Percentiles rank a stretch among this genome's conserved stretches.
These are phyloP conservation scores for Anthopleura xanthogrammica DNA, from an alignment of 92 coral and sea anemone genomes.

Conservation along the genomic window DNA sequence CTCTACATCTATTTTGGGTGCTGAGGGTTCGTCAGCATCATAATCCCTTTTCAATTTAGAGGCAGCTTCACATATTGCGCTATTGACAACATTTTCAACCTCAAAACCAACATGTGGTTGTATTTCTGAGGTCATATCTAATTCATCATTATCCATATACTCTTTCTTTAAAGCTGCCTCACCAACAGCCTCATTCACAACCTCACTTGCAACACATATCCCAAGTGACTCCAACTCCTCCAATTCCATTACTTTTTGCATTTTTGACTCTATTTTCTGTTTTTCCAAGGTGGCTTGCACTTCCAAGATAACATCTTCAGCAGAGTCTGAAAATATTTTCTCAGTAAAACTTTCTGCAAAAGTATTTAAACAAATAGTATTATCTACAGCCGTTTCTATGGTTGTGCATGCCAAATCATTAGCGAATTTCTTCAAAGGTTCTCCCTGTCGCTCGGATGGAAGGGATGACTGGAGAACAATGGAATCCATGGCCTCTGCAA, in stretches of 20 bases:
- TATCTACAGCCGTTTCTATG: conserved; percentile 59
- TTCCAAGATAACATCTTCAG: conserved; percentile 55
- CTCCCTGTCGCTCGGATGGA: conserved; percentile 4
- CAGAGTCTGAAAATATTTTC: conserved; percentile 56
- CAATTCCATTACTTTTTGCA: conserved; percentile 34
- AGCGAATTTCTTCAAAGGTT: conserved; percentile 62
- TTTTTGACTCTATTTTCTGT: conserved; percentile 40
- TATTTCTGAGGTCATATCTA: conserved; percentile 38
- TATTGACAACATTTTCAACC: conserved; percentile 78
- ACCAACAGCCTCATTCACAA: conserved; percentile 55
- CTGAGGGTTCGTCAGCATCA: conserved; percentile 1
- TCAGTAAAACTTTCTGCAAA: conserved; percentile 47
- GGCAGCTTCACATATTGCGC: conserved; percentile 82
- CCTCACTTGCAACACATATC: conserved; percentile 53
- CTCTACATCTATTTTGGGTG: not conserved
- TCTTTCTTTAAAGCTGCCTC: conserved; percentile 42
- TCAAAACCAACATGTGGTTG: conserved; percentile 71
- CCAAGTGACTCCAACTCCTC: conserved; percentile 49
- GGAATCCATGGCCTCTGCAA: not conserved
- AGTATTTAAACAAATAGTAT: conserved; percentile 38
- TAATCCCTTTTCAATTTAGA: conserved; percentile 39
- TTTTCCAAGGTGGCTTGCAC: conserved; percentile 40
- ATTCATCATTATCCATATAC: conserved; percentile 7
- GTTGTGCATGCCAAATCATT: conserved; percentile 51
- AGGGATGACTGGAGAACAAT: not conserved